Evolutionary conservation across 2,797 vertebrate genomes (phyloP), one percentile per base, ranked within the genome.

Genomic region (Hydrocynus forskahlii): DNA sequence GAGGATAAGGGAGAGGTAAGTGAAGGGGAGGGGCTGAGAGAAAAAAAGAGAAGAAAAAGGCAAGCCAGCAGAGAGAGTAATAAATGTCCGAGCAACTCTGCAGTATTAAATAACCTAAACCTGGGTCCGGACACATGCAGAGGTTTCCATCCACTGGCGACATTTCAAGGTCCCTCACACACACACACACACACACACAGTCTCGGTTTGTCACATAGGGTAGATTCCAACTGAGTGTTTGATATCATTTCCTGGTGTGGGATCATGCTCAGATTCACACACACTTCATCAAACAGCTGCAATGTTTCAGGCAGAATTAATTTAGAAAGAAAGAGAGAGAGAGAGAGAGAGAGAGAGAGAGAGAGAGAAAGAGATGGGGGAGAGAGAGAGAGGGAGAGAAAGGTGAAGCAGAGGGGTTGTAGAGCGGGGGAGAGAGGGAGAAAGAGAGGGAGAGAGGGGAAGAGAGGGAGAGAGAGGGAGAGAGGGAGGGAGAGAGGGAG

Each of bases 21-120:
- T 40, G 83, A 88, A 68, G 80, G 87, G 13, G 14, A 74, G 81
- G 83, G 59, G 87, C 79, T 83, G 73, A 86, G 16, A 62, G 54
- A 73, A 81, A 80, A 48, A 40, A 83, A 88, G 75, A 79, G 87
- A 25, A n/a, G n/a, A n/a, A 35, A 35, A 35, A 43, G 62, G 60
- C 5, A 21, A 48, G 50, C 52, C 2, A 10, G 45, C 4, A 7
- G 16, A 75, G 77, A 71, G 69, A 74, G 76, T 72, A 69, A 75
- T 80, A 80, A 78, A 83, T 76, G 76, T 81, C 80, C 50, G 50
- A 78, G 64, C 57, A 54, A 64, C 71, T 78, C 73, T 48, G 73
- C 55, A 78, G 71, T 76, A 75, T 74, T 86, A 81, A 86, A 88
- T 85, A 79, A 85, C 64, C 68, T 67, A 50, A 66, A 84, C 76